Conservation (phyloP, 2,888 invertebrate species). For the Drosophila bunnanda region DNA sequence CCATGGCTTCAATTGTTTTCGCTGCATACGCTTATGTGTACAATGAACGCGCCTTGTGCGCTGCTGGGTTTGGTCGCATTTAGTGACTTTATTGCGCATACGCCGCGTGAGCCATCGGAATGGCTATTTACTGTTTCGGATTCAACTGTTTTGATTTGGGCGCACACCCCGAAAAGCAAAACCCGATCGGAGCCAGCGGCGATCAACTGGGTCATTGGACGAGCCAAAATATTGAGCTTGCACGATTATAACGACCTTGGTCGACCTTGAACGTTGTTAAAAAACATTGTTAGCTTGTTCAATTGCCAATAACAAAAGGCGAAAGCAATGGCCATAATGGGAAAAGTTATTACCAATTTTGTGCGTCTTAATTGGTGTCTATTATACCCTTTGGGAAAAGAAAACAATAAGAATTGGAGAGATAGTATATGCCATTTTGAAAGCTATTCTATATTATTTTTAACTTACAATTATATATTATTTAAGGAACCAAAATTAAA, state of each 20-base stretch:
- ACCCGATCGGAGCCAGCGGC: slow-evolving; percentile 23
- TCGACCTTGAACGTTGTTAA: slow-evolving; percentile 79
- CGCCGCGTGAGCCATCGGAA: slow-evolving; percentile 61
- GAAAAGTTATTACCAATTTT: slow-evolving; percentile 16
- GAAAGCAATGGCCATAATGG: slow-evolving; percentile 8
- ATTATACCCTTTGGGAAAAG: background rate
- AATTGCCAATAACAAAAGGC: slow-evolving; percentile 40
- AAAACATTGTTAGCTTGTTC: slow-evolving; percentile 46
- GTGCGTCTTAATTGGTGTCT: slow-evolving; percentile 1
- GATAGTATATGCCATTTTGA: background rate
- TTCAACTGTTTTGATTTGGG: slow-evolving; percentile 29
- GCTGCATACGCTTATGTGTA: slow-evolving; percentile 50
- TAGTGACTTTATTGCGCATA: slow-evolving; percentile 65
- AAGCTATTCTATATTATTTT: background rate
- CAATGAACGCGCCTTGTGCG: slow-evolving; percentile 60
- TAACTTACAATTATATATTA: too few relatives aligned
- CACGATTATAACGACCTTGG: slow-evolving; percentile 78
- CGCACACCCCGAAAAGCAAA: slow-evolving; percentile 39
- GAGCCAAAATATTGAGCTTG: slow-evolving; percentile 38
- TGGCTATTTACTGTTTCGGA: slow-evolving; percentile 28
- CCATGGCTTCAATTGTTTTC: slow-evolving; percentile 34
- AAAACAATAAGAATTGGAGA: background rate
- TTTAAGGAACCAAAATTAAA: too few relatives aligned
- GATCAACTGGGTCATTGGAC: slow-evolving; percentile 83
- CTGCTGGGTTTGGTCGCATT: slow-evolving; percentile 50